Base-by-base conservation (phyloP, 2,797 vertebrate species). In the Dicrostonyx torquatus region DNA sequence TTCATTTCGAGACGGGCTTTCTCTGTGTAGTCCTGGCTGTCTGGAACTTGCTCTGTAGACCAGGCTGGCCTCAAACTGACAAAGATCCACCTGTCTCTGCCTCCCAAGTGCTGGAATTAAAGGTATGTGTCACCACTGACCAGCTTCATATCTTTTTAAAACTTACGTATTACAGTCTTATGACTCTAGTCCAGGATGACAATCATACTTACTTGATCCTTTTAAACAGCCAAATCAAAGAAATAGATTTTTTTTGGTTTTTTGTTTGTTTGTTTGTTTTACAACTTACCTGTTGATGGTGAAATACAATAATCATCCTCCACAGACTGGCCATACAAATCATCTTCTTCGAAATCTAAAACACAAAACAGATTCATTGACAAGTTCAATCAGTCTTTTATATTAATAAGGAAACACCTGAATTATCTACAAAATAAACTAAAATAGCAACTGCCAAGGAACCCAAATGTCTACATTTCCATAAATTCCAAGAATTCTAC, bases 271-370 rank as follows among this genome's bases (percentile, higher is more conserved):
- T 55, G 53, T 55, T 55, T 55, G 55, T 58, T 34, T 45, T 84
- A 29, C 58, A 88, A 85, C 68, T 80, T 62, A 91, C 93, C 93
- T 99, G 99, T 99, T 97, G 99, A 99, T 96, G 99, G 99, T 48
- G 99, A 99, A 98, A 99, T 99, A 96, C 99, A 99, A 97, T 99
- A 99, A 97, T 99, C 99, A 98, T 99, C 99, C 73, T 99, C 99
- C 93, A 99, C 99, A 64, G 99, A 99, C 7, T 99, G 99, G 77
- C 99, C 99, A 97, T 99, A 99, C 87, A 99, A 68, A 97, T 99
- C 99, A 97, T 99, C 99, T 96, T 99, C 99, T 80, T 99, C 99
- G 98, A 99, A 99, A 97, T 99, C 99, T 99, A 97, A 91, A 97
- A 94, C 79, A 89, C 53, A 94, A 60, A 29, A 94, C 29, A 91